These are phyloP conservation scores for Channa maculata DNA, from an alignment of 2,113 vertebrate species.

Conservation along the genomic window DNA sequence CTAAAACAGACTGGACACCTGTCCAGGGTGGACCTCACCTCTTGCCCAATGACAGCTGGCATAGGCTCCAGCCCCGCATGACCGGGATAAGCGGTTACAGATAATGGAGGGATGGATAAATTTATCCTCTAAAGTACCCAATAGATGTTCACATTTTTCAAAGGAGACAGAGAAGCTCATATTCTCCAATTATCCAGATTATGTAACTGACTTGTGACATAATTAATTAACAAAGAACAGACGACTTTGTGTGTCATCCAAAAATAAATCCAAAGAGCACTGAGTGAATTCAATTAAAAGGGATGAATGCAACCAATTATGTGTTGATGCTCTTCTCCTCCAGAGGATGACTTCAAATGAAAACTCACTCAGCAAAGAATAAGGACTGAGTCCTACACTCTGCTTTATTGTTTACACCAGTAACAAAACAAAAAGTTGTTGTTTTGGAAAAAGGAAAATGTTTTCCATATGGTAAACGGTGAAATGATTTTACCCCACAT, in stretches of 20 bases:
- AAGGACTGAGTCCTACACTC: no score
- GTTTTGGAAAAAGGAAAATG: conserved; percentile 10
- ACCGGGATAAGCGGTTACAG: no score
- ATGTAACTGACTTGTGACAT: conserved; percentile 36
- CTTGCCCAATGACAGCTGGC: no score
- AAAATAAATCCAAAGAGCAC: conserved; percentile 38
- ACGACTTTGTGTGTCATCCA: conserved; percentile 44
- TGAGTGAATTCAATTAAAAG: conserved; percentile 28
- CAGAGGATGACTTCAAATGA: not conserved
- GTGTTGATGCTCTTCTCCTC: not conserved
- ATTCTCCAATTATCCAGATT: conserved; percentile 24
- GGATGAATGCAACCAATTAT: conserved; percentile 22
- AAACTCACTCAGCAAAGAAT: not conserved
- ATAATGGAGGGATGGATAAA: no score
- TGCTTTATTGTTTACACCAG: not conserved
- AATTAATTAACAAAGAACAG: conserved; percentile 56
- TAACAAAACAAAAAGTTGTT: conserved; percentile 19
- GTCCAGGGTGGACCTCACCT: no score
- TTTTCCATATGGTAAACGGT: conserved; percentile 1
- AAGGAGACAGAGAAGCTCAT: not conserved
- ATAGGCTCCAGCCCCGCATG: no score
- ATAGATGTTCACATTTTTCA: not conserved
- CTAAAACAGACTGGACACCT: no score
- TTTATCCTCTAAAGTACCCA: no score
- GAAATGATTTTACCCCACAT: conserved; percentile 5